Base-by-base conservation (phyloP, 2,113 vertebrate genomes). In the Myotis davidii region DNA sequence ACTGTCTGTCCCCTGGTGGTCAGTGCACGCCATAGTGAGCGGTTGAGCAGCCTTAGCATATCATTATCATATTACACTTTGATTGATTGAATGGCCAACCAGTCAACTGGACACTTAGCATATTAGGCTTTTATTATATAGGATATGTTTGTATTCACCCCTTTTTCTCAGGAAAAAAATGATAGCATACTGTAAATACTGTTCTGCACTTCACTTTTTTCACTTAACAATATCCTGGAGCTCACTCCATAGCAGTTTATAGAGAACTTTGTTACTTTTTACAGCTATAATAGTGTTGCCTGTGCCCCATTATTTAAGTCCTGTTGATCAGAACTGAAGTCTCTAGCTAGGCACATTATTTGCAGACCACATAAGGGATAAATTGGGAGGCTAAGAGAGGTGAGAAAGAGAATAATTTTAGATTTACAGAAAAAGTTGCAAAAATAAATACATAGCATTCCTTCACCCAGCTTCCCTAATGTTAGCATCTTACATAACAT, bases 261-360 rank as follows among this genome's bases (percentile, higher is more conserved):
- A 65, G 52, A 72, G 34, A 70, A 23, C 69, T 76, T 83, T 29
- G 3, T 77, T 72, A 45, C 70, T 52, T 84, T 64, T 72, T 29
- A 25, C 20, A 23, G 23, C 23, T 78, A 17, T 13, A 70, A 12
- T 23, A 37, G 69, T 79, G 25, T 64, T 89, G 23, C 45, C 85
- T 73, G 18, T 21, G 64, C 20, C 11, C 32, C 12, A 56, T 81
- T 45, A 72, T 64, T 89, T 79, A 65, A 32, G 32, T 93, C 14
- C 32, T n/a, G 77, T 92, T 89, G 27, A 52, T 78, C 64, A 89
- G 77, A 83, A 92, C 16, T 42, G 59, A 95, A 85, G 67, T 81
- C 45, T 64, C 69, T 20, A 76, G 21, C 50, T 77, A n/a, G 70
- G 72, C 29, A 42, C 78, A 67, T 92, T 88, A n/a, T 83, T 69